phyloP scores from a whole-genome alignment of 2,888 invertebrate species.

The Meteorus colon region DNA sequence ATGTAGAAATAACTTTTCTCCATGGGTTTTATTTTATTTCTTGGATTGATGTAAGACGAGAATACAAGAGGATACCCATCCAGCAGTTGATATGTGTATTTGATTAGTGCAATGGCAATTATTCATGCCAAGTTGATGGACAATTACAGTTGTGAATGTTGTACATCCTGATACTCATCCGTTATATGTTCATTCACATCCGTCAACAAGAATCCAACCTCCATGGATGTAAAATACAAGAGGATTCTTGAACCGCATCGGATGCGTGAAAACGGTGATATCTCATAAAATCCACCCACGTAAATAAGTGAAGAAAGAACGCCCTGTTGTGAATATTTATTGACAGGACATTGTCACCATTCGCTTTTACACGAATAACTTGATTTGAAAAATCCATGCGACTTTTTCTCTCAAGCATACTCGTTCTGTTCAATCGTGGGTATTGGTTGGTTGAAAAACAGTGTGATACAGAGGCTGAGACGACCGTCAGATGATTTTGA shows the following conservation, averaged over 20 bases:
- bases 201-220: constrained; percentile 5
- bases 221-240: constrained; percentile 35
- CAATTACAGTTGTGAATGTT: constrained; percentile 27
- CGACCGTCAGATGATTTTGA: neutral
- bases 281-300: constrained; percentile 34
- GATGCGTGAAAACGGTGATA: constrained; percentile 38
- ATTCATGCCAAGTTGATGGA: constrained; percentile 18
- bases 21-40: constrained; percentile 12
- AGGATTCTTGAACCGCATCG: constrained; percentile 30
- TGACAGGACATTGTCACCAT: neutral
- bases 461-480: neutral
- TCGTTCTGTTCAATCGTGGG: neutral
- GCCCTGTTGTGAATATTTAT: constrained; percentile 40
- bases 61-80: neutral
- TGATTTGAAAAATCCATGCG: neutral
- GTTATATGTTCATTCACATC: constrained; percentile 28
- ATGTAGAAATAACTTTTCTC: constrained; percentile 45
- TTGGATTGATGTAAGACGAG: neutral
- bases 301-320: constrained; percentile 36
- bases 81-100: neutral
- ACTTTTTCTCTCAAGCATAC: neutral
- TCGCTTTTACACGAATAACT: neutral
- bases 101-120: constrained; percentile 20
- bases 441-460: neutral
- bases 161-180: constrained; percentile 29